Evolutionary conservation across 2,888 invertebrate species (phyloP).

Genomic region (Idaea aversata): DNA sequence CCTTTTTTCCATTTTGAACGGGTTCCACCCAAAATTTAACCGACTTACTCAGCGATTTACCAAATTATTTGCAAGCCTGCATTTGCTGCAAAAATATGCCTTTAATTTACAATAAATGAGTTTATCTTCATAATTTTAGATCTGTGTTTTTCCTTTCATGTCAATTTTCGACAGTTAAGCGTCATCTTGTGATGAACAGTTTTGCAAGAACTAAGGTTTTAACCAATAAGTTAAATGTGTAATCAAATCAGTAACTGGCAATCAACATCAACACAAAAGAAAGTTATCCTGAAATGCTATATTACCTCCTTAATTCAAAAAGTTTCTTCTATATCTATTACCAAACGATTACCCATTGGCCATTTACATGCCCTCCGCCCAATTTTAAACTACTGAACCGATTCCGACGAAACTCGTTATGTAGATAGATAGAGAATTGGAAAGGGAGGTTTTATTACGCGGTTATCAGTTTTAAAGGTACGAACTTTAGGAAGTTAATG

Average conservation of each 20-base stretch:
- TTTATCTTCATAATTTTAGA: not conserved
- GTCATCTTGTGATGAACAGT: not conserved
- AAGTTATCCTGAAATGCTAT: too few relatives aligned
- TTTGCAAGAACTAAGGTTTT: not conserved
- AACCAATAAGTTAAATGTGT: not conserved
- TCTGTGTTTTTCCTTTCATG: not conserved
- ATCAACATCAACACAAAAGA: too few relatives aligned
- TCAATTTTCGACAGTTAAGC: not conserved
- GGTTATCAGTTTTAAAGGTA: not conserved
- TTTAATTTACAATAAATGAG: not conserved
- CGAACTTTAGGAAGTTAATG: too few relatives aligned
- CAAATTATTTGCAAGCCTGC: conserved; percentile 6
- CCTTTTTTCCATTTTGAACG: not conserved
- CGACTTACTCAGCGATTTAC: conserved; percentile 17
- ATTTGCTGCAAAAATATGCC: conserved; percentile 8
- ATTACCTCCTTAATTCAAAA: too few relatives aligned
- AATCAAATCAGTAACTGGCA: not conserved
- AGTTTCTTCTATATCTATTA: too few relatives aligned
- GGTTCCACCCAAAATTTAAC: not conserved
- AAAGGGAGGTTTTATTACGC: not conserved
- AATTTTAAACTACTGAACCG: too few relatives aligned
- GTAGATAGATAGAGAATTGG: not conserved
- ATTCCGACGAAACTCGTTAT: too few relatives aligned
- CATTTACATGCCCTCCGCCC: too few relatives aligned
- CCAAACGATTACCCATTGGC: too few relatives aligned